A percentile compares a stretch with the other conserved stretches of the same genome.
Conservation (phyloP, 2,797 vertebrate genomes). For the Euthynnus affinis region DNA sequence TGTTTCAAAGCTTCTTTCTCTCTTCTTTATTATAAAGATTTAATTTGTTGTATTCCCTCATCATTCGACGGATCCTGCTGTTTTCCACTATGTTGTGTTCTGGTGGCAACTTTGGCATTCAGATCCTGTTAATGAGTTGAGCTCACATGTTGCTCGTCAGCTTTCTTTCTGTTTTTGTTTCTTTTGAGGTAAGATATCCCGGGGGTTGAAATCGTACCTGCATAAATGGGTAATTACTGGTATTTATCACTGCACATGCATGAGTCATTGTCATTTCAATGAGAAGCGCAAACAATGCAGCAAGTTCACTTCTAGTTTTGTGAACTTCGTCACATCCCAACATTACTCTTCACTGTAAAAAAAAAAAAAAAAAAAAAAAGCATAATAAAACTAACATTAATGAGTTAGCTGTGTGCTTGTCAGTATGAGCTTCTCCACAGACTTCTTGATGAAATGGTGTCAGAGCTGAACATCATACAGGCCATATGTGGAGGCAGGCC, state of each 20-base stretch:
- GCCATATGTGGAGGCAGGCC: constrained; percentile 74
- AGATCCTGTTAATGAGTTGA: constrained; percentile 1
- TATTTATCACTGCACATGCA: constrained; percentile 11
- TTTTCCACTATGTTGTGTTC: neutral
- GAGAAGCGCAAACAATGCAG: neutral
- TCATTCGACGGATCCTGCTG: neutral
- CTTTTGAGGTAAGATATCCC: neutral
- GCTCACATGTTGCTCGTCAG: constrained; percentile 1
- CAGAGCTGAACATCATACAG: constrained; percentile 64
- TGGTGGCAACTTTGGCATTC: constrained; percentile 9
- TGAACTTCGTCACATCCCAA: constrained; percentile 13
- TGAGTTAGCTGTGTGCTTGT: constrained; percentile 7
- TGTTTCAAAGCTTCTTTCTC: neutral
- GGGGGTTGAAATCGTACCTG: constrained; percentile 6
- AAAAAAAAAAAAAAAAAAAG: neutral
- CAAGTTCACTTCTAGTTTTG: constrained; percentile 7
- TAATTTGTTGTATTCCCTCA: neutral
- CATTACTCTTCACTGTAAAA: constrained; percentile 4
- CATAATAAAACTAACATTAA: constrained; percentile 6
- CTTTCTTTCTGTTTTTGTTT: constrained; percentile 1
- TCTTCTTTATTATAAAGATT: neutral
- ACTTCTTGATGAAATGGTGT: constrained; percentile 70
- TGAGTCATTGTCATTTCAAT: constrained; percentile 5
- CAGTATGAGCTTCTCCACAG: constrained; percentile 29
- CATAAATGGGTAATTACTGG: neutral